Conservation (phyloP, 2,888 invertebrate species). For the Invenusta paracnida region DNA sequence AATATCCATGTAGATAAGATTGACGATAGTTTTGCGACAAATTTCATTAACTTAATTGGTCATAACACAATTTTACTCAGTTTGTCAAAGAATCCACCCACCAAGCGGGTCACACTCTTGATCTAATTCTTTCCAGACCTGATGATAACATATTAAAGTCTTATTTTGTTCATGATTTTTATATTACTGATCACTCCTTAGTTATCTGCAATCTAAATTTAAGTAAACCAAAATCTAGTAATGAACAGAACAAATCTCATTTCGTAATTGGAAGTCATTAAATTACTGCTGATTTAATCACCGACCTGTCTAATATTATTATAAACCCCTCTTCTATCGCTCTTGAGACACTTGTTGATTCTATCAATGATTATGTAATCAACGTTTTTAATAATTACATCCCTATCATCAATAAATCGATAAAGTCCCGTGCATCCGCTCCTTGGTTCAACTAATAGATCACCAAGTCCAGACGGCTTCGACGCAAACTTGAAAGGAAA, state of each 20-base stretch:
- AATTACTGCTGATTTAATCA: not conserved
- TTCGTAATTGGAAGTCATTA: not conserved
- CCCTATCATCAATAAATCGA: not conserved
- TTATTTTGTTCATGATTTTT: not conserved
- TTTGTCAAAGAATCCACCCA: conserved; percentile 11
- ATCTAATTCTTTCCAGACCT: conserved; percentile 14
- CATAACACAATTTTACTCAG: not conserved
- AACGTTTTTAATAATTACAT: not conserved
- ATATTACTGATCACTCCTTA: conserved; percentile 3
- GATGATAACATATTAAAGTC: conserved; percentile 14
- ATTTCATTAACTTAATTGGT: conserved; percentile 5
- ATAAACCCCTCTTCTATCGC: not conserved
- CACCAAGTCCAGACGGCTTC: not conserved
- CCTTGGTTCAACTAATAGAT: not conserved
- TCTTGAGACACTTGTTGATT: not conserved
- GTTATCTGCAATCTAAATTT: conserved; percentile 4
- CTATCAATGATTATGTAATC: not conserved
- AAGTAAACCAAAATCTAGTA: not conserved
- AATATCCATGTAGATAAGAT: conserved; percentile 19
- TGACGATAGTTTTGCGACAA: not conserved
- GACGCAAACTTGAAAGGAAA: not conserved
- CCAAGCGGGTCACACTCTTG: conserved; percentile 23
- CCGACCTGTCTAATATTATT: not conserved
- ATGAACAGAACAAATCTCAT: not conserved
- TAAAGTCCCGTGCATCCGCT: not conserved